Percentiles rank a stretch among this genome's conserved stretches.
Conservation (phyloP, 2,797 vertebrate species). For the Poecilia velifera region DNA sequence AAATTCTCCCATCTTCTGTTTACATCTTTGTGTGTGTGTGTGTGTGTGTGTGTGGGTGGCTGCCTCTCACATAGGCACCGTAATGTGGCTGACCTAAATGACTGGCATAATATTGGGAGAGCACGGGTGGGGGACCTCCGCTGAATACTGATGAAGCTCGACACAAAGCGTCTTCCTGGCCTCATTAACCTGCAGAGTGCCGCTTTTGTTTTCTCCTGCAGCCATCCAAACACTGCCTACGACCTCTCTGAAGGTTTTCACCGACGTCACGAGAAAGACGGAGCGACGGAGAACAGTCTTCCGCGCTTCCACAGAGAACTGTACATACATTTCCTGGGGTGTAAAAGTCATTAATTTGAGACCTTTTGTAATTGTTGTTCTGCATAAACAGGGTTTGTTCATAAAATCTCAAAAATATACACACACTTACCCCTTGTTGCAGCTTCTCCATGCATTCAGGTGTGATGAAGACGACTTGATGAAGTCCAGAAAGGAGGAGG, state of each 20-base stretch:
- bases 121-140: slow-evolving; percentile 34
- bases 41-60: slow-evolving; percentile 19
- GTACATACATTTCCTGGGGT: not conserved
- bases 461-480: not conserved
- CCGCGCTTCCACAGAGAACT: not conserved
- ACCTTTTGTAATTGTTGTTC: not conserved
- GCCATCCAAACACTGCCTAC: slow-evolving; percentile 36
- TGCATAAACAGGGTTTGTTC: not conserved
- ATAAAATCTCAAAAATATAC: not conserved
- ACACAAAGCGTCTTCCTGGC: slow-evolving; percentile 73
- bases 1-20: slow-evolving; percentile 22
- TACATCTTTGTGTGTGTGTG: slow-evolving; percentile 27
- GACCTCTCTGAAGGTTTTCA: slow-evolving; percentile 41
- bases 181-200: slow-evolving; percentile 80
- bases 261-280: slow-evolving; percentile 30
- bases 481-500: not conserved
- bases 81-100: slow-evolving; percentile 73
- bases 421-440: not conserved
- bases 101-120: slow-evolving; percentile 71
- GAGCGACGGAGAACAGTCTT: slow-evolving; percentile 7
- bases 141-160: slow-evolving; percentile 72
- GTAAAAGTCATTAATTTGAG: not conserved
- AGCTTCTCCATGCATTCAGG: not conserved
- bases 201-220: slow-evolving; percentile 63
- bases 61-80: slow-evolving; percentile 52